Conservation (phyloP, 2,888 invertebrate genomes). For the Acanthococcus lagerstroemiae region DNA sequence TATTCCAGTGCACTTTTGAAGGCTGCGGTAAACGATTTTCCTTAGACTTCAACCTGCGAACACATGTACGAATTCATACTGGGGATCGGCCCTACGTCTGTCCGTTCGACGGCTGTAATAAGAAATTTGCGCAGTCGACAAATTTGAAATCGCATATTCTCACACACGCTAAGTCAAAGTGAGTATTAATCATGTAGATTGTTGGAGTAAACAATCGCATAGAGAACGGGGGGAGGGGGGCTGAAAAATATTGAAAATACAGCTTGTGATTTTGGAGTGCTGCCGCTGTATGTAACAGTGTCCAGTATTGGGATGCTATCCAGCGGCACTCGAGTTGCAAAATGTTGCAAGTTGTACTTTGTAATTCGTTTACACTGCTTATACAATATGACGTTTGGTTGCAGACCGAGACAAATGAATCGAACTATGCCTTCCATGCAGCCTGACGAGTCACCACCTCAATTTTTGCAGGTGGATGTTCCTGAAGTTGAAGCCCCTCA, state of each 20-base stretch:
- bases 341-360: no score
- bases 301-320: no score
- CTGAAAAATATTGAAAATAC: no score
- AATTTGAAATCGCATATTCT: slow-evolving; percentile 96
- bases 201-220: no score
- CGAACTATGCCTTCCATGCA: slow-evolving; percentile 8
- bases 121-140: slow-evolving; percentile 97
- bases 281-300: no score
- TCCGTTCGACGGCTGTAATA: slow-evolving; percentile 96
- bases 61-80: slow-evolving; percentile 97
- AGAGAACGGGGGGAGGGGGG: no score
- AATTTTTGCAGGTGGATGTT: slow-evolving; percentile 63
- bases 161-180: slow-evolving; percentile 96
- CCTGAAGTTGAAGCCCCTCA: slow-evolving; percentile 58
- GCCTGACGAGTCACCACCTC: slow-evolving; percentile 37
- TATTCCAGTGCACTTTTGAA: slow-evolving; percentile 74
- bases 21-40: slow-evolving; percentile 96
- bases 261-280: no score
- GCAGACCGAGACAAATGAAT: slow-evolving; percentile 20
- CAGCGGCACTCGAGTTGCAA: no score
- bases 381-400: no score
- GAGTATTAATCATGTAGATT: no score
- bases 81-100: slow-evolving; percentile 96
- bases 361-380: not conserved
- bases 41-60: slow-evolving; percentile 89